Base-by-base conservation (phyloP, 2,797 vertebrate species). In the Melanotaenia boesemani region DNA sequence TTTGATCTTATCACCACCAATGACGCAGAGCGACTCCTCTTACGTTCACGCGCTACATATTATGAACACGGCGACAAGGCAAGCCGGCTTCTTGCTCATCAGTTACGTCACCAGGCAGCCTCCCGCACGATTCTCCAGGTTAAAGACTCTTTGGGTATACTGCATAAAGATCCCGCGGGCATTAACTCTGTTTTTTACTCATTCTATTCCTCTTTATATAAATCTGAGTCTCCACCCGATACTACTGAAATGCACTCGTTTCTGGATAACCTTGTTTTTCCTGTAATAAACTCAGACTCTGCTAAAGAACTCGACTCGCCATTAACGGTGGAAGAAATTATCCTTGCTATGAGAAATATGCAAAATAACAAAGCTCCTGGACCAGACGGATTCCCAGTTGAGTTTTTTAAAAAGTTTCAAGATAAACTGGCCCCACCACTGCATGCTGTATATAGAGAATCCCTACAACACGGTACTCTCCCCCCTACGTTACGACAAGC, bases 211-310 rank as follows among this genome's bases (percentile, higher is more conserved):
- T n/a, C n/a, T n/a, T n/a, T n/a, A n/a, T n/a, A n/a, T n/a, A n/a
- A n/a, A n/a, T n/a, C n/a, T n/a, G n/a, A n/a, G n/a, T 71, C 24
- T 44, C 24, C 60, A 56, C 3, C 60, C 20, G 16, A 62, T 12
- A 7, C 37, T 5, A 20, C 46, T 41, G 36, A 39, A 1, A 18
- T 0, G 0, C 20, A 24, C 55, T 59, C 4, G 0, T 60, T 50
- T 24, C 32, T 39, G 28, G 34, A 24, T 12, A 0, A 24, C 20
- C 41, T 50, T 13, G 26, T 32, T 36, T 1, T 68, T 16, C 24
- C 64, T 18, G 6, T 9, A 36, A 60, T 6, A 36, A 60, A 7
- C 9, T 20, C 16, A 6, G 24, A 57, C 7, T 5, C 1, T 48
- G 15, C 24, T 28, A 0, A 66, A 26, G 0, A 76, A 52, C 62